phyloP scores from a whole-genome alignment of 1,140 invertebrate species.

The Zaprionus vittiger region DNA sequence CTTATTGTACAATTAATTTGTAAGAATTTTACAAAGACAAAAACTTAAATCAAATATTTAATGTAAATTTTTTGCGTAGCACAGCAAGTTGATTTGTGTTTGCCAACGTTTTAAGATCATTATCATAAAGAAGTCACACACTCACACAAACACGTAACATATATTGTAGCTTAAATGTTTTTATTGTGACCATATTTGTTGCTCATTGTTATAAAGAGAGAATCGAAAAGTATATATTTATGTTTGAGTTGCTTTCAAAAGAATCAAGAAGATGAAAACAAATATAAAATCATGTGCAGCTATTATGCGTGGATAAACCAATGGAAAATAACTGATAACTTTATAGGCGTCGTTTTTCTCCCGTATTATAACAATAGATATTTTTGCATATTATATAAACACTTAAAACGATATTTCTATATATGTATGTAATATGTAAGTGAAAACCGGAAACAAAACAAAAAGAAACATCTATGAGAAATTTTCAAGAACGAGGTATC shows the following conservation, averaged over 20 bases:
- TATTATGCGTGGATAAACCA: slow-evolving; percentile 28
- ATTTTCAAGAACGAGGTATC: slow-evolving; percentile 38
- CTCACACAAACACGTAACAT: slow-evolving; percentile 5
- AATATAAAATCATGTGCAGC: slow-evolving; percentile 32
- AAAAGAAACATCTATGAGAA: slow-evolving; percentile 42
- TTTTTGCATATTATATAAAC: slow-evolving; percentile 81
- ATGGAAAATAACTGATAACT: slow-evolving; percentile 45
- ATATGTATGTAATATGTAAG: slow-evolving; percentile 68
- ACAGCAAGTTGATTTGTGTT: slow-evolving; percentile 52
- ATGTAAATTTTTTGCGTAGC: slow-evolving; percentile 68
- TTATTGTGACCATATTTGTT: slow-evolving; percentile 73
- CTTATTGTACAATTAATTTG: slow-evolving; percentile 79
- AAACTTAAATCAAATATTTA: slow-evolving; percentile 77
- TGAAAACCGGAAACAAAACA: slow-evolving; percentile 48
- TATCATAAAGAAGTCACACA: slow-evolving; percentile 14
- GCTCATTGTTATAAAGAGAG: slow-evolving; percentile 64
- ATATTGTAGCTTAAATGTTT: slow-evolving; percentile 76
- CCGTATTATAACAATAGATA: slow-evolving; percentile 78
- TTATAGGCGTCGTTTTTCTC: slow-evolving; percentile 76
- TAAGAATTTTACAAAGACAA: slow-evolving; percentile 69
- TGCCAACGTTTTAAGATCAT: slow-evolving; percentile 50
- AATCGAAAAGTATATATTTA: slow-evolving; percentile 28
- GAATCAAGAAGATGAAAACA: neutral
- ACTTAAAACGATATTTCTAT: slow-evolving; percentile 64
- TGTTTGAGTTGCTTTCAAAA: slow-evolving; percentile 47